Base-by-base conservation (phyloP, 2,797 vertebrate genomes). In the Momotus momota region DNA sequence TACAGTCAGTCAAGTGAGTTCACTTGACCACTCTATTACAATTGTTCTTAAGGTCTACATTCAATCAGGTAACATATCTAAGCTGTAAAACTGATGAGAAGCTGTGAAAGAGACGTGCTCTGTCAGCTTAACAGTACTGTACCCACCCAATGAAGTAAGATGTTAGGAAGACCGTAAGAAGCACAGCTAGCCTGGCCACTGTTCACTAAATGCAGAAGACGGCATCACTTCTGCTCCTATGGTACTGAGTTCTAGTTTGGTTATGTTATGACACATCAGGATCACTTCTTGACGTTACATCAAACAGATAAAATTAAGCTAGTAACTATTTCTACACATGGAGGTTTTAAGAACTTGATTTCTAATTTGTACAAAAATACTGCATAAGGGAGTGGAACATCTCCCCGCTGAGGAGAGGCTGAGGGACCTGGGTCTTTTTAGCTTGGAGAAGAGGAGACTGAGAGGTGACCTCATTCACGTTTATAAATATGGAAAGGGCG, bases 21-120 rank as follows among this genome's bases (percentile, higher is more conserved):
- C 82, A 86, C 25, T 65, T 93, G 89, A 90, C 52, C 60, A 96
- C 65, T 58, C 20, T 27, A 41, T 69, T 83, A 45, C 13, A 66
- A 52, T 13, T 70, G n/a, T 9, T 78, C 55, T 96, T 74, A 73
- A 72, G 72, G 77, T 33, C 52, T 71, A 48, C 21, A 25, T 58
- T 81, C 48, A 75, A 45, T 22, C 38, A 31, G 58, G 10, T 73
- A 67, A 71, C 2, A 9, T 31, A 69, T 40, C 70, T 88, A 67
- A 88, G 73, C 65, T 72, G 66, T 88, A 81, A 78, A 88, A 88
- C 52, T 61, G 13, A 80, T 72, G 69, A 94, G 80, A 96, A 84
- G 19, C 38, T 77, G 14, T 81, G 81, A 91, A 88, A 89, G 14
- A 78, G 9, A 16, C 21, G 18, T 49, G 33, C 33, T 83, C 54